Evolutionary conservation across 2,888 invertebrate species (phyloP), one percentile per base, ranked within the genome.

Genomic region (Podotricha telesiphe): DNA sequence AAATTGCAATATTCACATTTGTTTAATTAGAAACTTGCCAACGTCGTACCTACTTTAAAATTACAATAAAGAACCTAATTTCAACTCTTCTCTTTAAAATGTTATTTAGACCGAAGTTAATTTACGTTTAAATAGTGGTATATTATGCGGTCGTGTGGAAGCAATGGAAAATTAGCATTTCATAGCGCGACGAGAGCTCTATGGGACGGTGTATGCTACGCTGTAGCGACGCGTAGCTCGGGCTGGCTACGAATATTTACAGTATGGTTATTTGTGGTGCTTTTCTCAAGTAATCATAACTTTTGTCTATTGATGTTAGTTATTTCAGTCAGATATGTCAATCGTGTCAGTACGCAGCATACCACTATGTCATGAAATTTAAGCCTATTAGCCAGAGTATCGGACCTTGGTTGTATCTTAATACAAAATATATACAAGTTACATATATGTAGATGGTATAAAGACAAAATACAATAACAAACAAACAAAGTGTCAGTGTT

Each of bases 41-140:
- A 34, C 53, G 10, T n/a, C n/a, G n/a, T n/a, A 10, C 4, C 7
- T 51, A 42, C 20, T n/a, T 59, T 22, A 5, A 42, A 42, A 42
- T 42, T 22, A 59, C 22, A 20, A 42, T 58, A 40, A 56, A 56
- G 56, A 19, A 48, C 5, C 17, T 20, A 58, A 58, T 58, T 58
- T 40, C 15, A 58, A 42, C 15, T 58, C 13, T 59, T 22, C 58
- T 5, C 40, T 59, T 59, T 59, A 15, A 42, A 59, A 59, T 11
- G 20, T 42, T 58, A 58, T 58, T 42, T 58, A 20, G 20, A 42
- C 7, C 20, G 15, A 40, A 58, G 40, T 58, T 65, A 65, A 48
- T 55, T 56, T 58, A 37, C 56, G 65, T 45, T 58, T 48, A 65
- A 58, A 56, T 56, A 65, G 48, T 65, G 65, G 56, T 48, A 65